phyloP scores from a whole-genome alignment of 2,797 vertebrate genomes.

The Coccyzus lansbergi region DNA sequence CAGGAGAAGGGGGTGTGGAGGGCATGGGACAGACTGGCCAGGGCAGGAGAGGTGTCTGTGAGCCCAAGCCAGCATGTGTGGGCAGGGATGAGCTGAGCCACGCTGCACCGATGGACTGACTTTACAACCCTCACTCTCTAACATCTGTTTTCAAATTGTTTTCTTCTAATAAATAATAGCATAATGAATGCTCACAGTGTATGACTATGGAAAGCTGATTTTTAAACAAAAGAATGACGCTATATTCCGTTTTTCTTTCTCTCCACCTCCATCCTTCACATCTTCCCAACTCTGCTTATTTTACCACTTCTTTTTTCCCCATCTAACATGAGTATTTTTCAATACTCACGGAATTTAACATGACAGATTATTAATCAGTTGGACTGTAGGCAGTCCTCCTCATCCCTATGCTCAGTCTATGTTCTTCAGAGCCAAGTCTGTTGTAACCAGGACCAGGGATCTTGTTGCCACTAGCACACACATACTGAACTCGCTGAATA shows the following conservation, averaged over 20 bases:
- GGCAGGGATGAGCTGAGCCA: rapidly evolving
- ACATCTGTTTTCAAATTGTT: background rate
- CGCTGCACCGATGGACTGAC: rapidly evolving
- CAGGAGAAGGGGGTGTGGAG: rapidly evolving
- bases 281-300: background rate
- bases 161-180: background rate
- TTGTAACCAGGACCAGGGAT: background rate
- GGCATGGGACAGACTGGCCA: rapidly evolving
- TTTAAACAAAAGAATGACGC: background rate
- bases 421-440: background rate
- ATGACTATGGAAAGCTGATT: background rate
- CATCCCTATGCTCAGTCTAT: background rate
- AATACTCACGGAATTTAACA: background rate
- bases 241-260: background rate
- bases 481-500: background rate
- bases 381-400: background rate
- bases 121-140: background rate
- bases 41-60: background rate
- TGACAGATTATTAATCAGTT: background rate
- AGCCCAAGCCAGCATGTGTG: rapidly evolving
- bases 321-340: background rate
- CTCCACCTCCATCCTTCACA: background rate
- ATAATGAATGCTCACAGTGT: background rate
- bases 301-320: background rate
- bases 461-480: background rate